Evolutionary conservation across 2,888 invertebrate genomes (phyloP).

Genomic region (Latrodectus elegans): DNA sequence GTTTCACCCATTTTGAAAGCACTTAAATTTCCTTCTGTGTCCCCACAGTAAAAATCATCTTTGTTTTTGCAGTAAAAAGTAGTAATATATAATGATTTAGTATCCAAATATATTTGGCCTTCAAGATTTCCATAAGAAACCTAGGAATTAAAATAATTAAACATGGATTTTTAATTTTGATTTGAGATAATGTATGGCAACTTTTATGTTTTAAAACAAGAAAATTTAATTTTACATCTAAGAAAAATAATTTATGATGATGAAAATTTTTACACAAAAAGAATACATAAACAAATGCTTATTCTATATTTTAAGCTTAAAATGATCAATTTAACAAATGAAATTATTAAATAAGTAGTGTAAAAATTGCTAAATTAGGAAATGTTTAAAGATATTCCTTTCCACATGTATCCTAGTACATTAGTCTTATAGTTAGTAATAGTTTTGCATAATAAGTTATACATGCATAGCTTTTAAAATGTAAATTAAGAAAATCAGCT

Average conservation of each 20-base stretch:
- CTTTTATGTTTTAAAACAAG: not conserved
- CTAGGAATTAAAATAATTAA: not conserved
- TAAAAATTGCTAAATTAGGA: too few relatives aligned
- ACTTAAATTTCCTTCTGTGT: constrained; percentile 40
- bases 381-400: too few relatives aligned
- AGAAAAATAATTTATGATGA: not conserved
- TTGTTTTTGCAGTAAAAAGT: constrained; percentile 18
- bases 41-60: constrained; percentile 28
- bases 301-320: not conserved
- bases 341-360: not conserved
- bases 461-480: too few relatives aligned
- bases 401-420: too few relatives aligned
- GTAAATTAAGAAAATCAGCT: too few relatives aligned
- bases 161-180: not conserved
- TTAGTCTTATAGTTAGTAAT: too few relatives aligned
- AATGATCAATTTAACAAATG: not conserved
- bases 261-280: not conserved
- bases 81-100: constrained; percentile 13
- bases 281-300: not conserved
- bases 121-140: not conserved
- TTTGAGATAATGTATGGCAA: not conserved
- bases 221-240: not conserved
- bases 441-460: too few relatives aligned
- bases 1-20: not conserved
- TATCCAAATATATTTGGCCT: not conserved